These are phyloP conservation scores for Drosophila ustulata DNA, from an alignment of 2,888 invertebrate genomes.

Conservation along the genomic window DNA sequence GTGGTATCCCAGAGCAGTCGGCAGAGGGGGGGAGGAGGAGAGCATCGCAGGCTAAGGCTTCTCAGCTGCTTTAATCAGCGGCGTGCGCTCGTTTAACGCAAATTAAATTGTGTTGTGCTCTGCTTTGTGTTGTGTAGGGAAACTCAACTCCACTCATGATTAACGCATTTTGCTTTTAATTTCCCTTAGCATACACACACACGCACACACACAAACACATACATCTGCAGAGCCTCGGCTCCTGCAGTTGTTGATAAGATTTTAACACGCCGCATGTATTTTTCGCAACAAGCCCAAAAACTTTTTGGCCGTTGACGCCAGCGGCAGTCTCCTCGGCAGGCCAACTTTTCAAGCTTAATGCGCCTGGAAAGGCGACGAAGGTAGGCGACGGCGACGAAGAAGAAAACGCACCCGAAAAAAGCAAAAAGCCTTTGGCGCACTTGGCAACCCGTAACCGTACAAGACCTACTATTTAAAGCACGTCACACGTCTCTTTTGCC, in stretches of 20 bases:
- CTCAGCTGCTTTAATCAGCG: slow-evolving; percentile 66
- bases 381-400: slow-evolving; percentile 16
- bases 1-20: slow-evolving; percentile 16
- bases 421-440: slow-evolving; percentile 48
- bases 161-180: slow-evolving; percentile 79
- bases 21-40: not conserved
- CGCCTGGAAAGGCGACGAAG: slow-evolving; percentile 40
- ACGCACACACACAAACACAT: slow-evolving; percentile 19
- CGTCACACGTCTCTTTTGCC: slow-evolving; percentile 26
- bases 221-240: slow-evolving; percentile 17
- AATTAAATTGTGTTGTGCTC: slow-evolving; percentile 73
- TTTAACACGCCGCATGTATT: slow-evolving; percentile 74
- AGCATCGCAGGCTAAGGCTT: slow-evolving; percentile 1
- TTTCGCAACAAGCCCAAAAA: slow-evolving; percentile 67
- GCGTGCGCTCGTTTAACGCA: slow-evolving; percentile 75
- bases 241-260: slow-evolving; percentile 75
- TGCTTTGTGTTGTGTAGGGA: slow-evolving; percentile 39
- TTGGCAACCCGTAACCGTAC: slow-evolving; percentile 30
- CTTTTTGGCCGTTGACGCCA: slow-evolving; percentile 44
- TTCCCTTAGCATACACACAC: slow-evolving; percentile 55
- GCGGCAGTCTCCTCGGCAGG: slow-evolving; percentile 45
- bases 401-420: slow-evolving; percentile 18
- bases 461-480: not conserved
- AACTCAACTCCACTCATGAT: slow-evolving; percentile 68
- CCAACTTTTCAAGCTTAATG: slow-evolving; percentile 48